phyloP scores from a whole-genome alignment of 2,113 vertebrate genomes.

The Syngnathus scovelli region DNA sequence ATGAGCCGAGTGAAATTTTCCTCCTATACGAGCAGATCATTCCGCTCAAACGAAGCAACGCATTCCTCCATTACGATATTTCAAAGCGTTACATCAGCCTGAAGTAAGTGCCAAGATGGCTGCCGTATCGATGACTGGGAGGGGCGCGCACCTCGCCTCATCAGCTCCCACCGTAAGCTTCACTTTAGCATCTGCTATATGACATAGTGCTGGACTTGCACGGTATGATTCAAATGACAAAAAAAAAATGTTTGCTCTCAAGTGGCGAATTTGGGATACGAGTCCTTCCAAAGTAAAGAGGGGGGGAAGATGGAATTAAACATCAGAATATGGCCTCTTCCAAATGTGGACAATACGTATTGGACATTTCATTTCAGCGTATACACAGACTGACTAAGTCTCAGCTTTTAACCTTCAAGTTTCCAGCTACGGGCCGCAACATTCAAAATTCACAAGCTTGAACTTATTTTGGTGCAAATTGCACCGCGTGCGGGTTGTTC shows the following conservation, averaged over 20 bases:
- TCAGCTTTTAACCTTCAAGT: background rate
- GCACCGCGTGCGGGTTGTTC: background rate
- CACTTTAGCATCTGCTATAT: constrained; percentile 6
- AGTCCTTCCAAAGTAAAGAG: background rate
- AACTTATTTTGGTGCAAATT: no score
- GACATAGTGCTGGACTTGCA: background rate
- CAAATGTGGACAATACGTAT: background rate
- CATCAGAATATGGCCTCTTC: background rate
- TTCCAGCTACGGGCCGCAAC: background rate
- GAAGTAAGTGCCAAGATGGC: background rate
- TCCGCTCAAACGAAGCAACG: no score
- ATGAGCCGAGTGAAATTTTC: no score
- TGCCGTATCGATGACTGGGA: background rate
- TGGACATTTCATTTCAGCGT: background rate
- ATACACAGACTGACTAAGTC: background rate
- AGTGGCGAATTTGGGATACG: background rate
- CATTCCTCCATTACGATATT: background rate
- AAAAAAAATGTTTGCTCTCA: background rate
- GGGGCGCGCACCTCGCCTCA: background rate
- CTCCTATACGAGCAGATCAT: no score
- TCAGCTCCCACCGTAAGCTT: background rate
- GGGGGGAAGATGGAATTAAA: background rate
- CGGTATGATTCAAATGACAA: background rate
- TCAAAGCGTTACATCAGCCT: constrained; percentile 1
- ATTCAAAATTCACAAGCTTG: background rate